A percentile compares a stretch with the other conserved stretches of the same genome.
phyloP scores from a whole-genome alignment of 2,797 vertebrate genomes.

The Danio kyathit region DNA sequence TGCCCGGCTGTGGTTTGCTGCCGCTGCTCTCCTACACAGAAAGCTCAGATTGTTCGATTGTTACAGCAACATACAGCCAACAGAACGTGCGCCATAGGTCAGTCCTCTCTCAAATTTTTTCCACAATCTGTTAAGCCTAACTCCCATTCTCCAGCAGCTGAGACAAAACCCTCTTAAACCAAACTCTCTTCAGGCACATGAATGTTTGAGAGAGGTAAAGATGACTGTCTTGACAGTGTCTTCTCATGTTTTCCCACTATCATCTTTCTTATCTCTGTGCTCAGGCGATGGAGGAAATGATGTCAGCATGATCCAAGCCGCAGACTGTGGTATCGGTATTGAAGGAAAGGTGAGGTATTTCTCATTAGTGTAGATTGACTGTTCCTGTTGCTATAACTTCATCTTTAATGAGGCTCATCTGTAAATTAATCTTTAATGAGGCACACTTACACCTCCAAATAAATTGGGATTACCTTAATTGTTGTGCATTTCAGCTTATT shows the following conservation, averaged over 20 bases:
- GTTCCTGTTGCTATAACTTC: neutral
- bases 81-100: conserved; percentile 94
- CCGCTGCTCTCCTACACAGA: conserved; percentile 96
- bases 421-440: neutral
- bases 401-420: neutral
- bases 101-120: conserved; percentile 55
- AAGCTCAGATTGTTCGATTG: conserved; percentile 91
- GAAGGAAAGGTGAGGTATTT: conserved; percentile 79
- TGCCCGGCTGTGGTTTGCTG: conserved; percentile 97
- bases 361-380: neutral
- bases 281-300: conserved; percentile 98
- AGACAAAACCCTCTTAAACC: neutral
- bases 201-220: conserved; percentile 38
- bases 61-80: conserved; percentile 90
- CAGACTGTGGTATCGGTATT: conserved; percentile 85
- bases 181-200: neutral
- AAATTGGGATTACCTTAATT: neutral
- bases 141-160: neutral
- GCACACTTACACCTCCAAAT: neutral
- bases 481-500: neutral
- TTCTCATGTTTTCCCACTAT: conserved; percentile 34
- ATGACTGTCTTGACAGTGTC: conserved; percentile 33
- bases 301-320: conserved; percentile 97
- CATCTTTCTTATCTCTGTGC: conserved; percentile 38
- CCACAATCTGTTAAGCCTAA: conserved; percentile 25